Evolutionary conservation across 2,888 invertebrate species (phyloP).

Genomic region (Leucozona laternaria): DNA sequence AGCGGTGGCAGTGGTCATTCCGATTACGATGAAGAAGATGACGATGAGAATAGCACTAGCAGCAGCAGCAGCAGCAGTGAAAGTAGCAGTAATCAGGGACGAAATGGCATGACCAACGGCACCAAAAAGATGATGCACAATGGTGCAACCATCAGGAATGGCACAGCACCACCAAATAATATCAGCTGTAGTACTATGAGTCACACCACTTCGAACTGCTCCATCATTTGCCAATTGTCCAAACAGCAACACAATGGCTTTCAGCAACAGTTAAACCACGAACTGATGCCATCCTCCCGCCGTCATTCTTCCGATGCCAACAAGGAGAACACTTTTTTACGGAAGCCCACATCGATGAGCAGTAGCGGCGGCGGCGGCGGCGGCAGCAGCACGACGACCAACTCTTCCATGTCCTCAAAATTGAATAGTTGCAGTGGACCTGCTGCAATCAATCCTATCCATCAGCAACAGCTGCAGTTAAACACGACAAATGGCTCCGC

Average conservation of each 20-base stretch:
- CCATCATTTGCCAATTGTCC: conserved; percentile 42
- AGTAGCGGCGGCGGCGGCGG: conserved; percentile 71
- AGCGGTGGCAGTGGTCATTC: conserved; percentile 75
- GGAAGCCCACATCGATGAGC: conserved; percentile 76
- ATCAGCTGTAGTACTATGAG: conserved; percentile 62
- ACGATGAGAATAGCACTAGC: conserved; percentile 73
- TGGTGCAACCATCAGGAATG: conserved; percentile 60
- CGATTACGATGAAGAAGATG: conserved; percentile 78
- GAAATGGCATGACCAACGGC: conserved; percentile 66
- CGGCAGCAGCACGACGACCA: conserved; percentile 57
- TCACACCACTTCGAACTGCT: conserved; percentile 57
- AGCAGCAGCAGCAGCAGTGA: conserved; percentile 74
- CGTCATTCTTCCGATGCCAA: conserved; percentile 81
- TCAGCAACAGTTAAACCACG: conserved; percentile 58
- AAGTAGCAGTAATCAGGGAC: conserved; percentile 75
- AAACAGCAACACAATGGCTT: conserved; percentile 65
- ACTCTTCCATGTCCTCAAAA: conserved; percentile 66
- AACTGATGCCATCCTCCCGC: conserved; percentile 77
- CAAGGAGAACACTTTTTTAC: conserved; percentile 82
- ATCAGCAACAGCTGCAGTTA: conserved; percentile 69
- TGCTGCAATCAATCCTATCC: conserved; percentile 76
- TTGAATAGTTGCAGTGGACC: conserved; percentile 59
- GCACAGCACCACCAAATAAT: conserved; percentile 78
- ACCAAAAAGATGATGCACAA: conserved; percentile 70
- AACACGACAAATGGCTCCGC: conserved; percentile 76